Conservation (phyloP, 2,797 vertebrate species). For the Miichthys miiuy region DNA sequence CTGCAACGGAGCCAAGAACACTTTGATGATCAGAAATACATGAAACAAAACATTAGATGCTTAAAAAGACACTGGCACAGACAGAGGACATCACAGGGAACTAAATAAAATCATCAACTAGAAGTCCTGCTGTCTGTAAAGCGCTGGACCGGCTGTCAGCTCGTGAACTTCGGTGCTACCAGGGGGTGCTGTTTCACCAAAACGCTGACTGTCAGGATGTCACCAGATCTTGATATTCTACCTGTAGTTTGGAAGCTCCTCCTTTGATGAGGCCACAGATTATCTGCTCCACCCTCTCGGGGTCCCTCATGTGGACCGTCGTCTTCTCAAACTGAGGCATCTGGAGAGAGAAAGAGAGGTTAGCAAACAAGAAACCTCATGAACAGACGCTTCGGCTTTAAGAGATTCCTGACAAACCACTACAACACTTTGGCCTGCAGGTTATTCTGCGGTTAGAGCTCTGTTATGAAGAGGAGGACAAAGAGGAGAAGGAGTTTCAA, state of each 20-base stretch:
- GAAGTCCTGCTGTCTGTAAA: no score
- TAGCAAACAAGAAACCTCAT: neutral
- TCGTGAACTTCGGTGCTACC: neutral
- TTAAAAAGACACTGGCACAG: neutral
- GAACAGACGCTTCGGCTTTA: neutral
- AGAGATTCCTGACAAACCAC: neutral
- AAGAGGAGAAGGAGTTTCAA: neutral
- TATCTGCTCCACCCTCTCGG: slow-evolving; percentile 94
- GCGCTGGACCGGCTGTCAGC: neutral
- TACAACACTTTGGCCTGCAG: neutral
- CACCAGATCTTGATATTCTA: slow-evolving; percentile 43
- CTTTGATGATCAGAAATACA: neutral
- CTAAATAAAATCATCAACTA: no score
- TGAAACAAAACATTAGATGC: neutral
- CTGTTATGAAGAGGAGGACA: neutral
- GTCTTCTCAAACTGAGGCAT: slow-evolving; percentile 98
- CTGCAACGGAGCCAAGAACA: slow-evolving; percentile 74
- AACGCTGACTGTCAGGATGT: accelerated
- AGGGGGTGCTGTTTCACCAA: neutral
- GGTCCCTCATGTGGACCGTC: slow-evolving; percentile 95
- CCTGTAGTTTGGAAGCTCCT: slow-evolving; percentile 96
- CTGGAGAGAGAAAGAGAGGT: slow-evolving; percentile 72
- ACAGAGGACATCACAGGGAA: neutral
- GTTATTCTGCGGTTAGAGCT: neutral
- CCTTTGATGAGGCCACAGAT: slow-evolving; percentile 97